phyloP scores from a whole-genome alignment of 1,140 invertebrate species.

The Platorchestia sp. region DNA sequence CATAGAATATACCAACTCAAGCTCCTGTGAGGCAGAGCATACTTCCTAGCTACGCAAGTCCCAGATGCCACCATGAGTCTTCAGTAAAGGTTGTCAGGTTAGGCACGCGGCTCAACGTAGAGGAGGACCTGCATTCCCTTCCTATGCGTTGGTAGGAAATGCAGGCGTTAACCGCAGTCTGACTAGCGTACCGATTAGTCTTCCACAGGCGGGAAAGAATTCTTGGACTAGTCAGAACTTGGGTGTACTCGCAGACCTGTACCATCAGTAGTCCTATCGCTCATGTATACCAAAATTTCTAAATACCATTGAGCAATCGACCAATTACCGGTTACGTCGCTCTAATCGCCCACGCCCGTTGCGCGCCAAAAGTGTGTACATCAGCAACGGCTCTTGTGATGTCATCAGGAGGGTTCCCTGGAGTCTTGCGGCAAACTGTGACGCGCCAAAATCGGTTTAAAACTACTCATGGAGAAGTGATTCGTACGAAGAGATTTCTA shows the following conservation, averaged over 20 bases:
- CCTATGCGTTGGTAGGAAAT: background rate
- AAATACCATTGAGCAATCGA: background rate
- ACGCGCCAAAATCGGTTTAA: background rate
- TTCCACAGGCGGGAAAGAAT: background rate
- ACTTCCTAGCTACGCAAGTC: background rate
- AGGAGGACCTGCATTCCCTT: background rate
- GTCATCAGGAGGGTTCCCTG: conserved; percentile 2
- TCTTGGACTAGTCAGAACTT: background rate
- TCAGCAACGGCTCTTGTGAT: conserved; percentile 19
- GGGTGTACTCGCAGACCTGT: background rate
- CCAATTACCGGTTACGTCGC: background rate
- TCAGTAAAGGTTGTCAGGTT: background rate
- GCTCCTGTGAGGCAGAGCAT: background rate
- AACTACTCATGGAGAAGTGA: background rate
- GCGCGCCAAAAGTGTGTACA: conserved; percentile 2
- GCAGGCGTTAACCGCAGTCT: background rate
- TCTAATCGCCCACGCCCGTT: conserved; percentile 18
- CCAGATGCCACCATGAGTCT: background rate
- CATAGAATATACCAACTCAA: background rate
- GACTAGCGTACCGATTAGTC: background rate
- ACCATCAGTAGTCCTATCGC: background rate
- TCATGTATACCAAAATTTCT: background rate
- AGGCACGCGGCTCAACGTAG: background rate
- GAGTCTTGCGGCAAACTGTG: background rate
- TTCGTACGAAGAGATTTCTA: background rate